Evolutionary conservation across 2,888 invertebrate species (phyloP).

Genomic region (Nymphalis c-album): DNA sequence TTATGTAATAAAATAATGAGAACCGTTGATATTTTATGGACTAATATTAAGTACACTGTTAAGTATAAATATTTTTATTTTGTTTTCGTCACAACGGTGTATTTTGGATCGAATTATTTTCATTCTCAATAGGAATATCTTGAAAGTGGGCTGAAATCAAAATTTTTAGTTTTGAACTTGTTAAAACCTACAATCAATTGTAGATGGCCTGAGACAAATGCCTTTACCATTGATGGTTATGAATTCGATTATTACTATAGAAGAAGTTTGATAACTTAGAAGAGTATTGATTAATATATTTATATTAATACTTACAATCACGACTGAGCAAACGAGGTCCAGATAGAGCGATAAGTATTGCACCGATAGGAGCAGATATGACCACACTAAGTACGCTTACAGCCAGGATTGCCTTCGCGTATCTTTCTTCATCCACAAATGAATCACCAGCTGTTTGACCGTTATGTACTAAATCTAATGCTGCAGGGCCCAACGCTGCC

Average conservation of each 20-base stretch:
- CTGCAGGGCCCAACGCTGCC: slow-evolving; percentile 87
- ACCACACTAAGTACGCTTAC: slow-evolving; percentile 87
- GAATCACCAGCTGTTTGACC: slow-evolving; percentile 65
- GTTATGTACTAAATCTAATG: slow-evolving; percentile 77
- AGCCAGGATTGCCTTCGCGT: slow-evolving; percentile 84
- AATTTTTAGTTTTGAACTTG: too few relatives aligned
- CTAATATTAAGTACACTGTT: slow-evolving; percentile 4
- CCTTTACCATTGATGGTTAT: too few relatives aligned
- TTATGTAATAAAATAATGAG: too few relatives aligned
- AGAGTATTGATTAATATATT: background rate
- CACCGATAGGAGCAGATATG: slow-evolving; percentile 87
- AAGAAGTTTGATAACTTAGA: too few relatives aligned
- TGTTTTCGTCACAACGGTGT: slow-evolving; percentile 27
- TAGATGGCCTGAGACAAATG: background rate
- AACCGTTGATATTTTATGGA: too few relatives aligned
- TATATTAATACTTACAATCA: slow-evolving; percentile 46
- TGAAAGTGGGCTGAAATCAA: slow-evolving; percentile 35
- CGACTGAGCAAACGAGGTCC: slow-evolving; percentile 81
- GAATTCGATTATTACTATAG: too few relatives aligned
- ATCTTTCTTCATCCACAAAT: slow-evolving; percentile 65
- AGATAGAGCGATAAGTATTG: slow-evolving; percentile 84
- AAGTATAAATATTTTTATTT: background rate
- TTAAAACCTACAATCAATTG: background rate
- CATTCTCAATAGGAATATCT: slow-evolving; percentile 12
- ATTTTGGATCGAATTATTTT: slow-evolving; percentile 17